A percentile compares a stretch with the other conserved stretches of the same genome.
Evolutionary conservation across 2,113 vertebrate genomes (phyloP).

Genomic region (Oryzias celebensis): DNA sequence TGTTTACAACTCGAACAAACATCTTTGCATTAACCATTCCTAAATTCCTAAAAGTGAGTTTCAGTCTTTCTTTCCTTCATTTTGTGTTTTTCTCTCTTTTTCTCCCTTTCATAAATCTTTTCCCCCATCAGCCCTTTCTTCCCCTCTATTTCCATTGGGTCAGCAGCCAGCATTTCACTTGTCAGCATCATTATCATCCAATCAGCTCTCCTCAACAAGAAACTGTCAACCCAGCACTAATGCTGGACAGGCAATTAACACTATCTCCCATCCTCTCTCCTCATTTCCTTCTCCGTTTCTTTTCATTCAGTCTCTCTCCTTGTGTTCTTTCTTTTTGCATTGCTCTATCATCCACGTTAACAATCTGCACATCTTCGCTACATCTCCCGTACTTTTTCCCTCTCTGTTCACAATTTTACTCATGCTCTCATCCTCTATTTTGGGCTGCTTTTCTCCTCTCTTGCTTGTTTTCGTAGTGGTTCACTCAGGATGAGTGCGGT

Average conservation of each 20-base stretch:
- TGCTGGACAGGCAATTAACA: slow-evolving; percentile 59
- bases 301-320: slow-evolving; percentile 14
- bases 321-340: slow-evolving; percentile 11
- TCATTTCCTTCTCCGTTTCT: slow-evolving; percentile 12
- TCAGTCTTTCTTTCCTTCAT: slow-evolving; percentile 14
- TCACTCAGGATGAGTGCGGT: slow-evolving; percentile 52
- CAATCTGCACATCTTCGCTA: slow-evolving; percentile 10
- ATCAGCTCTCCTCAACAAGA: slow-evolving; percentile 63
- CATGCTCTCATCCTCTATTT: slow-evolving; percentile 42
- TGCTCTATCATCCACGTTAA: slow-evolving; percentile 12
- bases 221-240: slow-evolving; percentile 74
- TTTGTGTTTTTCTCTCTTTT: slow-evolving; percentile 25
- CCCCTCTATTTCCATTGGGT: slow-evolving; percentile 59
- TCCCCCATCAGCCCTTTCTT: slow-evolving; percentile 30
- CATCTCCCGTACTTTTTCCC: slow-evolving; percentile 7
- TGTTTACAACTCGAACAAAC: no score
- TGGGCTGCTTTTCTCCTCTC: slow-evolving; percentile 43
- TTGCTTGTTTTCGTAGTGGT: slow-evolving; percentile 44
- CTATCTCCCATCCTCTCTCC: slow-evolving; percentile 34
- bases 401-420: slow-evolving; percentile 28
- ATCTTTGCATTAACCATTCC: no score
- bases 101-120: slow-evolving; percentile 13
- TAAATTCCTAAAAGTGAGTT: slow-evolving; percentile 4
- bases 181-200: slow-evolving; percentile 72
- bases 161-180: slow-evolving; percentile 62